A percentile compares a stretch with the other conserved stretches of the same genome.
Evolutionary conservation across 1,140 invertebrate genomes (phyloP).

Genomic region (Amphibalanus amphitrite): DNA sequence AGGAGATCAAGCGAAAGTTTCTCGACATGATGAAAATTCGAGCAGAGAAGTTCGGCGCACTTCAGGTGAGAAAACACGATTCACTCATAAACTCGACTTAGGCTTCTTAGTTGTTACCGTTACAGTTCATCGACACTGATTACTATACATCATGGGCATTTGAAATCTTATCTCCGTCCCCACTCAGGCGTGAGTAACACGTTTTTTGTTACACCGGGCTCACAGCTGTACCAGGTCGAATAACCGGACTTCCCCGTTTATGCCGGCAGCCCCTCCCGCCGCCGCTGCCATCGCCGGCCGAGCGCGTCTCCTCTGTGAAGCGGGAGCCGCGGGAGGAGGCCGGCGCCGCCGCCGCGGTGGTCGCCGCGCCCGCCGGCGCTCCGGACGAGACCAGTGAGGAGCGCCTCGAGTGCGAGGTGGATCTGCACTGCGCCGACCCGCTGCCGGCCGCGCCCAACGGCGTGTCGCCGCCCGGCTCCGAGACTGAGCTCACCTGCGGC

Average conservation of each 20-base stretch:
- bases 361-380: not conserved
- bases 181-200: no score
- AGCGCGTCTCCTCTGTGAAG: not conserved
- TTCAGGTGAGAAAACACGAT: not conserved
- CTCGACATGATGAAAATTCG: not conserved
- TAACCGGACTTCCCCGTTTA: not conserved
- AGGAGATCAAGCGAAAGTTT: not conserved
- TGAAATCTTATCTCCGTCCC: no score
- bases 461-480: not conserved
- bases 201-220: no score
- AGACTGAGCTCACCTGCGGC: not conserved
- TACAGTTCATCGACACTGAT: no score
- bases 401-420: slow-evolving; percentile 1
- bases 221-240: no score
- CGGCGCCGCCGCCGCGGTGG: no score
- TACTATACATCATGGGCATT: no score
- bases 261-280: not conserved
- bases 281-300: not conserved
- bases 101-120: no score
- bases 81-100: no score
- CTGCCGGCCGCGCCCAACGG: not conserved
- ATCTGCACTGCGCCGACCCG: not conserved
- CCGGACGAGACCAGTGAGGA: not conserved
- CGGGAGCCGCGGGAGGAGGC: not conserved
- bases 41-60: not conserved